Base-by-base conservation (phyloP, 2,113 vertebrate genomes). In the Xiphorhynchus elegans region DNA sequence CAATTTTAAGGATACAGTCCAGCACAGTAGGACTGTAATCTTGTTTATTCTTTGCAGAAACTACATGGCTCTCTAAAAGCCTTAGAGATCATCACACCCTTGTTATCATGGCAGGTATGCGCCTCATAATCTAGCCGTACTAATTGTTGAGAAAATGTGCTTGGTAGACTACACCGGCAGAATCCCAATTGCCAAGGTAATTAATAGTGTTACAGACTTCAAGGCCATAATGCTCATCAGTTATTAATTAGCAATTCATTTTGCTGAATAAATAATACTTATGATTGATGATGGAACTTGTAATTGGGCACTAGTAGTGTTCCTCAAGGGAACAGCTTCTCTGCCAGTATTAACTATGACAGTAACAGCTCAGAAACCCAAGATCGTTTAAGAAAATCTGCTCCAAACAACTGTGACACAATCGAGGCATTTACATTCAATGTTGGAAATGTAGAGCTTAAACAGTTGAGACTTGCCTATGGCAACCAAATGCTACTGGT, bases 181-280 rank as follows among this genome's bases (percentile, higher is more conserved):
- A 98, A 98, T 99, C 98, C 98, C 98, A 96, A 97, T 98, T 98
- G 99, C 98, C 98, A 98, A 94, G 97, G 97, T 99, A 99, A 99
- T 99, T 99, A 99, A 99, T 99, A 98, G 99, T 98, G 98, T 98
- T 98, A 98, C 98, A 98, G 98, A 98, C 98, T 99, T 99, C 97
- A 98, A 99, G 99, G 99, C 99, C 99, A 99, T 99, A 99, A 99
- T 99, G 99, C 98, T 99, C 99, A 99, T 99, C 99, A 99, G 99
- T 99, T 99, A 99, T 99, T 99, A 99, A 99, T 99, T 99, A 99
- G 99, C 99, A 99, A 99, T 99, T 99, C 98, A 98, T 99, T 99
- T 99, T 98, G 97, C 98, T 99, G 99, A 99, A 99, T 99, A 99
- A 99, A 99, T 99, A 99, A 99, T 99, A 98, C 98, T 99, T 98